Evolutionary conservation across 2,113 vertebrate genomes (phyloP).

Genomic region (Ranitomeya imitator): DNA sequence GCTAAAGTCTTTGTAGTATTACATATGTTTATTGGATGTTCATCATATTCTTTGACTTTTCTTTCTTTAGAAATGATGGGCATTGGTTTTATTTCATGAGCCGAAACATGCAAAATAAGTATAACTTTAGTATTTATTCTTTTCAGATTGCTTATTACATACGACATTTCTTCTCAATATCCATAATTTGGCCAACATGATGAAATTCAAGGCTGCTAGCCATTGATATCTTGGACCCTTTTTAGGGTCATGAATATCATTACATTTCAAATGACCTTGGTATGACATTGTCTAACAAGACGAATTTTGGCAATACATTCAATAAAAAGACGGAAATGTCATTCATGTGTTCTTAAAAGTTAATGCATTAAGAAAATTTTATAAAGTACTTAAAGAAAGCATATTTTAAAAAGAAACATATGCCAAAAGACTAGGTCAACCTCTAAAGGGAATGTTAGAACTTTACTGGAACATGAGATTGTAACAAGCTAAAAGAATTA

Average conservation of each 20-base stretch:
- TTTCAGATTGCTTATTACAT: background rate
- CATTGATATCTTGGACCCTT: background rate
- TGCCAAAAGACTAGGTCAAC: conserved; percentile 28
- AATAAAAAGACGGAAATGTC: conserved; percentile 32
- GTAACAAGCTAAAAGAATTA: background rate
- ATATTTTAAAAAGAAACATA: conserved; percentile 26
- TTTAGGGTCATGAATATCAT: background rate
- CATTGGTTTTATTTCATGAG: background rate
- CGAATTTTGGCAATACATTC: conserved; percentile 15
- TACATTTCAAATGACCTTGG: conserved; percentile 24
- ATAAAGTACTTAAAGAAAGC: conserved; percentile 32
- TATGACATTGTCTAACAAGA: background rate
- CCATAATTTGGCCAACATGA: no score
- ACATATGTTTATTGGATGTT: no score
- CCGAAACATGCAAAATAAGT: background rate
- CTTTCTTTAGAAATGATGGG: no score
- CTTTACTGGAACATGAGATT: conserved; percentile 13
- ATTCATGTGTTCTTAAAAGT: conserved; percentile 37
- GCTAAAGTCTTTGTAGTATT: no score
- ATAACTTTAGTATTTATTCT: background rate
- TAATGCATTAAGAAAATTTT: conserved; percentile 32
- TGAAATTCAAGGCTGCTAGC: background rate
- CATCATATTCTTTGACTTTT: no score
- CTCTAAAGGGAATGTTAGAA: background rate
- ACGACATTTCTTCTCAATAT: background rate